These are phyloP conservation scores for Phortica magna DNA, from an alignment of 2,888 invertebrate genomes.

Conservation along the genomic window DNA sequence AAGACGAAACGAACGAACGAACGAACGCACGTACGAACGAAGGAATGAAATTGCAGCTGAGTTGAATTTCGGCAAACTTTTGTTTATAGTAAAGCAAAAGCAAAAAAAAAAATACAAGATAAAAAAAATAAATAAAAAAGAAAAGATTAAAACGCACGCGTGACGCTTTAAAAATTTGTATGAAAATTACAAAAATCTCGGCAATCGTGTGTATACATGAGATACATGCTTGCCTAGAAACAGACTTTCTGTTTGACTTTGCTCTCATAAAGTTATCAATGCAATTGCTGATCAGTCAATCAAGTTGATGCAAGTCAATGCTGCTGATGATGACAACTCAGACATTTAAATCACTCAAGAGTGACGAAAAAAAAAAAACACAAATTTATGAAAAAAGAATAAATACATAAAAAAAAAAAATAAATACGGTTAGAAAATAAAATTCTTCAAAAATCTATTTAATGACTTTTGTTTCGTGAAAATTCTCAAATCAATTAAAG, in stretches of 20 bases:
- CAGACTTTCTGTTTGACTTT: no score
- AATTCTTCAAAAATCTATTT: no score
- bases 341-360: conserved; percentile 64
- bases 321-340: not conserved
- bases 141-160: not conserved
- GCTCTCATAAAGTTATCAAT: no score
- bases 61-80: not conserved
- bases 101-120: not conserved
- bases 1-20: not conserved
- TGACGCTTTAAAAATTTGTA: no score
- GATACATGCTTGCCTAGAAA: not conserved
- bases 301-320: not conserved
- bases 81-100: not conserved
- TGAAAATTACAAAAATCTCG: not conserved
- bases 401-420: conserved; percentile 13
- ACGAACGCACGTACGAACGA: conserved; percentile 60
- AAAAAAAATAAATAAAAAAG: not conserved
- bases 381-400: not conserved
- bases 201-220: not conserved
- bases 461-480: no score
- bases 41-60: not conserved
- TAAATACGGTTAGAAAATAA: not conserved
- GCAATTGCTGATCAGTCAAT: no score
- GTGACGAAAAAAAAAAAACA: conserved; percentile 52
- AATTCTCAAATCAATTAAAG: no score